These are phyloP conservation scores for Pelobates fuscus DNA, from an alignment of 2,113 vertebrate genomes.

Conservation along the genomic window DNA sequence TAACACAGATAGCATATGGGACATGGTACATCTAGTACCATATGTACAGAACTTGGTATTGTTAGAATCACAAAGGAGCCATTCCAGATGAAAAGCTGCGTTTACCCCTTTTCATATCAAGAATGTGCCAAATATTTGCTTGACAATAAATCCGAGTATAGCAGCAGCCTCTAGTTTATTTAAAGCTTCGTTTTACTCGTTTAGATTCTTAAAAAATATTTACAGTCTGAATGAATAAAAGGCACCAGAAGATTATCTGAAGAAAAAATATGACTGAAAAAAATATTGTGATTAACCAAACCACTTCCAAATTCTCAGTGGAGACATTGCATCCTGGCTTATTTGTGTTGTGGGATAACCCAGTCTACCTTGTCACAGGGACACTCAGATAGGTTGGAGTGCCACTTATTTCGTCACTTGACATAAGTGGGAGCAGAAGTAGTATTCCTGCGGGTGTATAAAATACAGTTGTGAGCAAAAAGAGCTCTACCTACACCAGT, in stretches of 20 bases:
- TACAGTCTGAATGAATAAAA: constrained; percentile 33
- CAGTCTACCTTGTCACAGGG: neutral
- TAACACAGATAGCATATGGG: too few relatives aligned
- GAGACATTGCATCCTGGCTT: constrained; percentile 9
- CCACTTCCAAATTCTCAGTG: constrained; percentile 31
- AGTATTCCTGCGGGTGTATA: neutral
- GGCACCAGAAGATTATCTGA: constrained; percentile 31
- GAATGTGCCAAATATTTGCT: constrained; percentile 38
- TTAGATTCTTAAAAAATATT: constrained; percentile 34
- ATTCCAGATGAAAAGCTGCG: neutral
- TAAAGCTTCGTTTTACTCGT: constrained; percentile 20
- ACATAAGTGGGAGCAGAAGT: neutral
- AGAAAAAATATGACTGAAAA: constrained; percentile 7
- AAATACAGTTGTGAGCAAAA: neutral
- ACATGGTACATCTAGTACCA: too few relatives aligned
- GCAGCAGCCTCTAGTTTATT: constrained; percentile 25
- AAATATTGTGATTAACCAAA: constrained; percentile 37
- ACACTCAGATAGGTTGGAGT: neutral
- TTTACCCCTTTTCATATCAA: constrained; percentile 13
- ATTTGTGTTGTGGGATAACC: constrained; percentile 14
- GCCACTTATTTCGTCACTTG: constrained; percentile 3
- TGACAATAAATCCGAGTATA: constrained; percentile 26
- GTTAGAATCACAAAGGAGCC: too few relatives aligned
- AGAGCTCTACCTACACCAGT: neutral
- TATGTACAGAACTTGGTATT: too few relatives aligned